Evolutionary conservation across 2,888 invertebrate species (phyloP).

Genomic region (Tipula lateralis): DNA sequence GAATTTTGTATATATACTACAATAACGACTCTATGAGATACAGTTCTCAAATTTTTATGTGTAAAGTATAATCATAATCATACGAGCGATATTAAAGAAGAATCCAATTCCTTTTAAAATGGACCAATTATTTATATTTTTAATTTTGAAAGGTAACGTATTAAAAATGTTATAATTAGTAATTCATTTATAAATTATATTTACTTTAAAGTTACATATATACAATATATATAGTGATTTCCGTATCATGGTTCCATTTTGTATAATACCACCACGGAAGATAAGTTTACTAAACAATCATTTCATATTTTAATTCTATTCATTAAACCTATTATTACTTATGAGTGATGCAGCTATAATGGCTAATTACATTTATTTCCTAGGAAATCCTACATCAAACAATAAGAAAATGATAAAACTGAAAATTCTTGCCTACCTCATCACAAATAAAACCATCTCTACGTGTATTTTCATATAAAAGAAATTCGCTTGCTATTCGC

Average conservation of each 20-base stretch:
- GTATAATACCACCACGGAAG: background rate
- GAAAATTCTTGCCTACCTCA: background rate
- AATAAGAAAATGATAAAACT: background rate
- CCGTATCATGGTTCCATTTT: background rate
- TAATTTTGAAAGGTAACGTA: no score
- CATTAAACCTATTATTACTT: background rate
- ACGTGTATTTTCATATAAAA: background rate
- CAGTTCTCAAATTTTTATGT: no score
- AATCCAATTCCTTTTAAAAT: no score
- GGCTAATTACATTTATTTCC: background rate
- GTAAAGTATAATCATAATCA: no score
- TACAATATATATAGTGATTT: background rate
- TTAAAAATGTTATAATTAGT: no score
- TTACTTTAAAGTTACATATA: no score
- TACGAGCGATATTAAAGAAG: no score
- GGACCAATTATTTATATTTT: no score
- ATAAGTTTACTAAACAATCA: background rate
- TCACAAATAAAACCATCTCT: background rate
- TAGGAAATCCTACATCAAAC: background rate
- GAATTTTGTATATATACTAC: no score
- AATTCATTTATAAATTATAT: no score
- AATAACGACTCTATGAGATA: no score
- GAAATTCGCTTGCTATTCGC: background rate
- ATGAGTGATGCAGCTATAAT: conserved; percentile 12
- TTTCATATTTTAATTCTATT: background rate